A percentile compares a stretch with the other conserved stretches of the same genome.
phyloP scores from a whole-genome alignment of 1,140 invertebrate species.

The Caenorhabditis remanei region DNA sequence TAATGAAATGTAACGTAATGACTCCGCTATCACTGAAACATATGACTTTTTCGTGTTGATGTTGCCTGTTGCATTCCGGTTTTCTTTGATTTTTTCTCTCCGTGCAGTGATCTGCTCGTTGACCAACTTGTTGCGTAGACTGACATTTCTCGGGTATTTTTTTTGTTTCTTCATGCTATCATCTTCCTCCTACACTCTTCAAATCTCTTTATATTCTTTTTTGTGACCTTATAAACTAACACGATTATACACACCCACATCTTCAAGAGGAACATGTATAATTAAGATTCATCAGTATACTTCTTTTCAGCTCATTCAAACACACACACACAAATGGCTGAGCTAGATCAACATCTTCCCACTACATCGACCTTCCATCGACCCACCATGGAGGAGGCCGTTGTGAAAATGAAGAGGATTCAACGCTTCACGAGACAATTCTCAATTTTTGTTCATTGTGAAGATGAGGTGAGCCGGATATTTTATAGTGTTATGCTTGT shows the following conservation, averaged over 20 bases:
- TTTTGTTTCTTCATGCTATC: neutral
- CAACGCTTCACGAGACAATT: constrained; percentile 43
- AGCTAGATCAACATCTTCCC: constrained; percentile 25
- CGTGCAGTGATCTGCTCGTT: neutral
- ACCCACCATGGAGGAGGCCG: constrained; percentile 17
- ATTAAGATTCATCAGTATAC: constrained; percentile 12
- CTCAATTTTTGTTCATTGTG: constrained; percentile 22
- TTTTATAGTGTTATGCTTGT: neutral
- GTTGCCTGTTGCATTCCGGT: constrained; percentile 25
- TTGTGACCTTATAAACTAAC: neutral
- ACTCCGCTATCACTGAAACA: constrained; percentile 5
- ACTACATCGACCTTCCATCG: constrained; percentile 33
- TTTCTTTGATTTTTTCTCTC: constrained; percentile 13
- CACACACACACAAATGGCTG: neutral
- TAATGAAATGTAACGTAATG: constrained; percentile 24
- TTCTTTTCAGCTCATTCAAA: constrained; percentile 21
- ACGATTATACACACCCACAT: constrained; percentile 7
- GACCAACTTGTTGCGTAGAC: constrained; percentile 21
- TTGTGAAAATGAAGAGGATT: constrained; percentile 27
- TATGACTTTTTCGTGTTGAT: constrained; percentile 51
- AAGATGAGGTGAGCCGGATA: neutral
- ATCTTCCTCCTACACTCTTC: neutral
- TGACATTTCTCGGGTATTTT: constrained; percentile 11
- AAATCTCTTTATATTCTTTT: neutral
- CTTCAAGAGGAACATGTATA: constrained; percentile 23